phyloP scores from a whole-genome alignment of 2,888 invertebrate genomes.

The Augiades crinisus region DNA sequence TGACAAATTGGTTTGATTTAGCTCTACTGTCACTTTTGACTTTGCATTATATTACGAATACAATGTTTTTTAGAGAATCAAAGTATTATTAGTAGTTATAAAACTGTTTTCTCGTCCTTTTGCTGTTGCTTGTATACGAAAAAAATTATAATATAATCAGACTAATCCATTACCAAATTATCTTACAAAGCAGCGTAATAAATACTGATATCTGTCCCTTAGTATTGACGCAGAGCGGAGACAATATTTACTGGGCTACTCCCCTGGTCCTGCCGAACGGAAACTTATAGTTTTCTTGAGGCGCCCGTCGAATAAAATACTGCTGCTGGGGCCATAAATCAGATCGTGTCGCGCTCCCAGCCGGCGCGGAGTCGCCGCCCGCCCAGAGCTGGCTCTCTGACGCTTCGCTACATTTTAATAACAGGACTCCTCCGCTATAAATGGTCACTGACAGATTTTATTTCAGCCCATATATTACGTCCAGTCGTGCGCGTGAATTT shows the following conservation, averaged over 20 bases:
- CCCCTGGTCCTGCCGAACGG: conserved; percentile 77
- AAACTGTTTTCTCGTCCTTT: too few species aligned
- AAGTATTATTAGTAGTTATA: too few species aligned
- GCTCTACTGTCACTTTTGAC: conserved; percentile 33
- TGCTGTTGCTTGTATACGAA: too few species aligned
- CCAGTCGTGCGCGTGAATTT: conserved; percentile 55
- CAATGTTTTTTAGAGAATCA: not conserved
- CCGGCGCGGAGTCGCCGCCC: conserved; percentile 64
- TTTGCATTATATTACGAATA: conserved; percentile 1
- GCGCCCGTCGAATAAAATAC: conserved; percentile 80
- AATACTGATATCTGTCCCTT: conserved; percentile 75
- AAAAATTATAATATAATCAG: conserved; percentile 57
- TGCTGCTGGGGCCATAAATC: conserved; percentile 77
- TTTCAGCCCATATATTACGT: conserved; percentile 71
- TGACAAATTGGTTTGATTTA: conserved; percentile 69
- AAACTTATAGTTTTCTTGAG: conserved; percentile 81
- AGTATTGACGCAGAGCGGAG: conserved; percentile 73
- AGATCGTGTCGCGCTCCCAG: conserved; percentile 69
- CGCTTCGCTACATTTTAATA: conserved; percentile 77
- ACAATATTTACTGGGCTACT: conserved; percentile 79
- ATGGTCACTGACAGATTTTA: conserved; percentile 78
- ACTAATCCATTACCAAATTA: conserved; percentile 77
- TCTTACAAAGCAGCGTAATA: conserved; percentile 70
- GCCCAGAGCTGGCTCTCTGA: conserved; percentile 37
- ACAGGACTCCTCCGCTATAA: conserved; percentile 66